Evolutionary conservation across 2,113 vertebrate species (phyloP).

Genomic region (Cyprinodon brontotheroides): DNA sequence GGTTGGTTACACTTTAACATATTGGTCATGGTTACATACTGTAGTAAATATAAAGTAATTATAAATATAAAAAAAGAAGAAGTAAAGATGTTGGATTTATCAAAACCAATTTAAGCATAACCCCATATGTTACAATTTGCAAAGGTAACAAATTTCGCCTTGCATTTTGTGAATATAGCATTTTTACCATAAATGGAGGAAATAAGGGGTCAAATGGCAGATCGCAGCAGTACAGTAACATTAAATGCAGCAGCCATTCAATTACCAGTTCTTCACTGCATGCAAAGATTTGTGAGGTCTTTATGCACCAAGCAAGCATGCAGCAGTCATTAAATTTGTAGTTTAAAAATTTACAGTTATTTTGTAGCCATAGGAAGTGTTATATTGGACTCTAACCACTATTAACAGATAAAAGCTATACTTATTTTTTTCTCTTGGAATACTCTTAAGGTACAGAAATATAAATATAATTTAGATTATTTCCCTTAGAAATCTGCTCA

Average conservation of each 20-base stretch:
- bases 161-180: constrained; percentile 16
- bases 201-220: constrained; percentile 15
- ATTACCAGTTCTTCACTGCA: constrained; percentile 55
- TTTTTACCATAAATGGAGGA: constrained; percentile 8
- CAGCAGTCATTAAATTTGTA: constrained; percentile 43
- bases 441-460: too few relatives aligned
- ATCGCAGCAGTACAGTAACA: constrained; percentile 28
- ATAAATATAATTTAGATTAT: not conserved
- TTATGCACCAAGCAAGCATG: constrained; percentile 70
- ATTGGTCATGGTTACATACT: not conserved
- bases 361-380: not conserved
- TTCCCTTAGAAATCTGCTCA: constrained; percentile 6
- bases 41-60: not conserved
- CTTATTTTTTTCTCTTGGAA: too few relatives aligned
- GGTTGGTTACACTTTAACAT: not conserved
- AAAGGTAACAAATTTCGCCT: constrained; percentile 1
- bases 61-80: not conserved
- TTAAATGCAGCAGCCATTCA: constrained; percentile 51
- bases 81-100: not conserved
- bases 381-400: not conserved
- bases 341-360: not conserved
- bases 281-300: constrained; percentile 56
- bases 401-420: constrained; percentile 9
- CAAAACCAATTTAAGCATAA: not conserved
- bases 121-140: not conserved